These are phyloP conservation scores for Coregonus sp. DNA, from an alignment of 2,797 vertebrate genomes.

Conservation along the genomic window DNA sequence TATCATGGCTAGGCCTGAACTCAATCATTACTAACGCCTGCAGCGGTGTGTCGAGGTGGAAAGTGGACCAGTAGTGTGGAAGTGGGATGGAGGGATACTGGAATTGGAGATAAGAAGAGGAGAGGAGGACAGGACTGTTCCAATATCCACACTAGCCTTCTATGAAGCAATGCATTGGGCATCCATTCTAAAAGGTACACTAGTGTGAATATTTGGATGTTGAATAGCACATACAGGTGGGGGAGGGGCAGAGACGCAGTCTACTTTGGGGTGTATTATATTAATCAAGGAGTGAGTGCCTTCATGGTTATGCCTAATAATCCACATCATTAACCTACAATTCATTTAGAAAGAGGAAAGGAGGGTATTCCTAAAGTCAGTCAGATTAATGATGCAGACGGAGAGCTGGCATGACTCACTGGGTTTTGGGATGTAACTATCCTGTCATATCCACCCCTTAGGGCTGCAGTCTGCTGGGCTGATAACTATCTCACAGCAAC, in stretches of 20 bases:
- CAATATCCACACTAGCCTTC: not conserved
- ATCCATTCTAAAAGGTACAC: not conserved
- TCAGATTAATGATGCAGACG: too few relatives aligned
- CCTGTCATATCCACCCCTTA: not conserved
- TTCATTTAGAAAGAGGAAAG: too few relatives aligned
- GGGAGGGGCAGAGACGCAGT: not conserved
- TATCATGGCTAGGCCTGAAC: constrained; percentile 46
- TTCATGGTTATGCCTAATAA: not conserved
- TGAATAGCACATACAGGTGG: not conserved
- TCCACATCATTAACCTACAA: not conserved
- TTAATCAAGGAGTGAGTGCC: not conserved
- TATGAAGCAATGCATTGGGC: not conserved
- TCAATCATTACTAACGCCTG: constrained; percentile 14
- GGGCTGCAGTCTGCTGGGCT: not conserved
- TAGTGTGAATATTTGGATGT: not conserved
- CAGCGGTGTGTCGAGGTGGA: constrained; percentile 31
- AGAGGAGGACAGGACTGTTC: not conserved
- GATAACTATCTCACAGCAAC: not conserved
- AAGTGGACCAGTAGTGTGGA: constrained; percentile 46
- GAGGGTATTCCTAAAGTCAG: too few relatives aligned
- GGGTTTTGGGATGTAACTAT: not conserved
- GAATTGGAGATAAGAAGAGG: not conserved
- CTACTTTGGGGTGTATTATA: not conserved
- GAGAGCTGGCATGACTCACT: not conserved
- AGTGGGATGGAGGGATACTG: not conserved